These are phyloP conservation scores for Silurus aristotelis DNA, from an alignment of 2,797 vertebrate genomes.

Conservation along the genomic window DNA sequence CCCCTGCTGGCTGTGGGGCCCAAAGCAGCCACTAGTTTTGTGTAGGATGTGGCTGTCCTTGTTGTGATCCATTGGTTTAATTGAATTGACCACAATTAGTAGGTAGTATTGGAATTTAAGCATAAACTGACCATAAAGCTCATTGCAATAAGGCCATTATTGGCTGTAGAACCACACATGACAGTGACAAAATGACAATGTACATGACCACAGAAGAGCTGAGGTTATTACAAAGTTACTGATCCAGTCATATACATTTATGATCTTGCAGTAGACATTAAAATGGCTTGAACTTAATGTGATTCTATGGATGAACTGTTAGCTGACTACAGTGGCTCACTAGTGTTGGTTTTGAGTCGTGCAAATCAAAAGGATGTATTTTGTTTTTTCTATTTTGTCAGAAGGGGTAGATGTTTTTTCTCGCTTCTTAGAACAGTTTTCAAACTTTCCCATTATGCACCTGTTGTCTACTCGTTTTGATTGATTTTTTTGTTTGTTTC, in stretches of 20 bases:
- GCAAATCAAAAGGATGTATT: background rate
- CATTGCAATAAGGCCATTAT: background rate
- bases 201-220: background rate
- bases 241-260: background rate
- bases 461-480: conserved; percentile 34
- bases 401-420: conserved; percentile 7
- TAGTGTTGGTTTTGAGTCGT: background rate
- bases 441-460: conserved; percentile 17
- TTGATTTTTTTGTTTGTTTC: conserved; percentile 45
- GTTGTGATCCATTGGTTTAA: conserved; percentile 5
- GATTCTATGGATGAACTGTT: background rate
- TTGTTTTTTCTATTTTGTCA: conserved; percentile 1
- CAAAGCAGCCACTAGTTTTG: background rate
- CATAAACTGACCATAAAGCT: background rate
- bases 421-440: conserved; percentile 40
- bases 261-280: background rate
- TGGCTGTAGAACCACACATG: background rate
- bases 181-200: background rate
- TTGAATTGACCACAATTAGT: background rate
- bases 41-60: background rate
- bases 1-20: conserved; percentile 24
- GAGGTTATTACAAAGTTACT: background rate
- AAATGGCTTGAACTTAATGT: background rate
- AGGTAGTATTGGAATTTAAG: background rate
- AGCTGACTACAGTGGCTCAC: background rate